Evolutionary conservation across 1,140 invertebrate species (phyloP), one percentile per base, ranked within the genome.

Genomic region (Condylostylus longicornis): DNA sequence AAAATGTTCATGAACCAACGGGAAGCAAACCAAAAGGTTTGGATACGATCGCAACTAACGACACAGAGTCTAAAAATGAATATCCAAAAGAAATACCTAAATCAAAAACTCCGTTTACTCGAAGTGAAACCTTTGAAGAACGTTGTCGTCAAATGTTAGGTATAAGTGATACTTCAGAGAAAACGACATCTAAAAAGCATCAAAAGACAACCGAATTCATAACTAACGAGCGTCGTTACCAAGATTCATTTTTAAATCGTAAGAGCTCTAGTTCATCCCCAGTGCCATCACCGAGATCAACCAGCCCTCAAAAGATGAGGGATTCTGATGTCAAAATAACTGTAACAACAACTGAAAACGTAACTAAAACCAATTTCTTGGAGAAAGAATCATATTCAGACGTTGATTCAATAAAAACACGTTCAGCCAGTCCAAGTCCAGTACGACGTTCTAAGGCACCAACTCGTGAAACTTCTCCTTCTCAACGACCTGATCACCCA

Each of bases 61-160:
- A 44, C 15, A 20, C 33, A 10, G 29, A 46, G 7, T 51, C 55
- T n/a, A n/a, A 13, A 46, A 41, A 1, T 51, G 39, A 13, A 31
- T 32, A 19, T 44, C 25, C 3, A 55, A 57, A 34, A 51, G 47
- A 20, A 15, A 47, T 38, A 12, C 23, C 45, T 5, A 62, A 61
- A 50, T 19, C 48, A 15, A 66, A 62, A 42, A 62, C 61, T 17
- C 64, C 63, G 19, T 57, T 70, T 31, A 63, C 63, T 42, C 65
- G 73, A 46, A 69, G 70, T 25, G 73, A 77, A 53, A 76, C 74
- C n/a, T 77, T 75, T 37, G 74, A 76, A 58, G 73, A 76, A 55
- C 62, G 73, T n/a, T 75, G 73, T 45, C 59, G 69, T 19, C 68
- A 75, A 46, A 74, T 77, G 40, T 50, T 77, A 23, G 74, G 74